Conservation (phyloP, 2,888 invertebrate species). For the Acronicta aceris region DNA sequence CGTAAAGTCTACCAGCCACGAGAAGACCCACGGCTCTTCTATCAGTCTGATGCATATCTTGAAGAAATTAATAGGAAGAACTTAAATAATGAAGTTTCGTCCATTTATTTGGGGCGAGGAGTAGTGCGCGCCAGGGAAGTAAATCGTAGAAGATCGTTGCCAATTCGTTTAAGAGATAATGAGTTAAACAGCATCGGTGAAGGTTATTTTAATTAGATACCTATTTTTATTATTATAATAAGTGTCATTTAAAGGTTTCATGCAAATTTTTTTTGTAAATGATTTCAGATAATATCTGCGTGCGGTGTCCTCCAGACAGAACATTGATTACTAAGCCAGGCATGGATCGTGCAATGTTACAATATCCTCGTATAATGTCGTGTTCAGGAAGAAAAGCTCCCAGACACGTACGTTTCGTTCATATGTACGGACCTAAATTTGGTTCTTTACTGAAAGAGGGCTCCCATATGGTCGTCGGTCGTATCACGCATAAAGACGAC, state of each 20-base stretch:
- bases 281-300: constrained; percentile 62
- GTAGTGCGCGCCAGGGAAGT: constrained; percentile 68
- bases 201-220: constrained; percentile 51
- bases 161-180: constrained; percentile 58
- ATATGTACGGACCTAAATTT: constrained; percentile 81
- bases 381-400: constrained; percentile 74
- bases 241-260: constrained; percentile 15
- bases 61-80: constrained; percentile 75
- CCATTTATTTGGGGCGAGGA: constrained; percentile 75
- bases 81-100: constrained; percentile 73
- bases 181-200: constrained; percentile 57
- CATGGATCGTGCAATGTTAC: constrained; percentile 72
- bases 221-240: background rate
- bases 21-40: constrained; percentile 83
- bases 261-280: background rate
- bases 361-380: constrained; percentile 70
- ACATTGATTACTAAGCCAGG: constrained; percentile 79
- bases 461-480: constrained; percentile 77
- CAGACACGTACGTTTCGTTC: constrained; percentile 67
- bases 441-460: constrained; percentile 78
- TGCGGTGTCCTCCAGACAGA: constrained; percentile 82
- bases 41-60: constrained; percentile 83
- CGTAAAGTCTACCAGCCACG: constrained; percentile 76
- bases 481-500: constrained; percentile 70
- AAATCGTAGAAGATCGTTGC: constrained; percentile 50